These are phyloP conservation scores for Echinometra lucunter DNA, from an alignment of 53 echinoderm and acorn worm genomes.

Conservation along the genomic window DNA sequence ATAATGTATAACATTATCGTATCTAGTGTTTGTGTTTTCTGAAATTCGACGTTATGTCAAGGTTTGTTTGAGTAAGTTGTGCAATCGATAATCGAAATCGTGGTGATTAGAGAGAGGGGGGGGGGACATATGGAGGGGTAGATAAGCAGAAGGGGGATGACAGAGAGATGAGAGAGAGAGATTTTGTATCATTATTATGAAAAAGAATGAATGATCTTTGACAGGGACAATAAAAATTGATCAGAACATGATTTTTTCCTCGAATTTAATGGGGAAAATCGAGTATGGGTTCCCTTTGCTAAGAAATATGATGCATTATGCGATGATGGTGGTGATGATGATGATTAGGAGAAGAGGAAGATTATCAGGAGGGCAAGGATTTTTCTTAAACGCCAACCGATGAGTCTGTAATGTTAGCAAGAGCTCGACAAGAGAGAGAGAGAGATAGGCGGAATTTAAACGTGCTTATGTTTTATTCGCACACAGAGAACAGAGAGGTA, in stretches of 20 bases:
- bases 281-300: no score
- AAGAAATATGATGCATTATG: no score
- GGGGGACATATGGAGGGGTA: background rate
- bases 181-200: no score
- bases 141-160: background rate
- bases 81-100: background rate
- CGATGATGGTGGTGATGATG: no score
- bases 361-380: no score
- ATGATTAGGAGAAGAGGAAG: no score
- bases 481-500: background rate
- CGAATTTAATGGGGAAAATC: no score
- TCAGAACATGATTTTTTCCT: no score
- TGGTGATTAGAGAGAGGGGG: background rate
- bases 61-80: background rate
- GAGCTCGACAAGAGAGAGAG: background rate
- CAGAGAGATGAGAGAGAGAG: background rate
- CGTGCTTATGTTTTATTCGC: no score
- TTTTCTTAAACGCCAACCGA: background rate
- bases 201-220: background rate
- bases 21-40: background rate
- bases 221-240: background rate
- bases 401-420: background rate
- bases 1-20: background rate
- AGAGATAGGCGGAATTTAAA: slow-evolving; percentile 12
- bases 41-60: background rate